A percentile compares a stretch with the other conserved stretches of the same genome.
These are phyloP conservation scores for Ciconia boyciana DNA, from an alignment of 2,113 vertebrate genomes.

Conservation along the genomic window DNA sequence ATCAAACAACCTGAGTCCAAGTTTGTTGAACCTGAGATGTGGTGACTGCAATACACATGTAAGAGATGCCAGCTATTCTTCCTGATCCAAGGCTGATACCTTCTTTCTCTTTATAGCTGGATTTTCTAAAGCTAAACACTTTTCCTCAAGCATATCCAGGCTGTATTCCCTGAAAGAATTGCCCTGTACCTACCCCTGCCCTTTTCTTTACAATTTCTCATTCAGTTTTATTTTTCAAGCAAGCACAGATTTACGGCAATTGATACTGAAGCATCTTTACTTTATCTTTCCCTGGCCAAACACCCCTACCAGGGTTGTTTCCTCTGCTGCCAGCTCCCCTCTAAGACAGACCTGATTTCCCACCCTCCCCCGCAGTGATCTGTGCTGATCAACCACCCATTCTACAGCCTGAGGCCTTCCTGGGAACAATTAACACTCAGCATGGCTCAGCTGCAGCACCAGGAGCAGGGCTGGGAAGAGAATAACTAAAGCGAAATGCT, in stretches of 20 bases:
- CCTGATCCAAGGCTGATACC: no score
- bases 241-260: neutral
- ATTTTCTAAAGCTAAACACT: neutral
- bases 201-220: neutral
- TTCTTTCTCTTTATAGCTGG: neutral
- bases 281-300: neutral
- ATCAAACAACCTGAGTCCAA: neutral
- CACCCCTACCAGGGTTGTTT: neutral
- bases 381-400: neutral
- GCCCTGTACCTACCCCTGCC: neutral
- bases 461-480: neutral
- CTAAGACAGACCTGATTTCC: neutral
- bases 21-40: slow-evolving; percentile 26
- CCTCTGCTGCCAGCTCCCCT: neutral
- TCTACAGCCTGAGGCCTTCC: neutral
- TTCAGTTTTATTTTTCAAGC: neutral
- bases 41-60: accelerated
- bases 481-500: neutral
- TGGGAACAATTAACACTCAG: neutral
- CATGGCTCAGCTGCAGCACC: neutral
- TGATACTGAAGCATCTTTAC: neutral
- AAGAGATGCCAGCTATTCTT: neutral
- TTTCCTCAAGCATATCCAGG: neutral
- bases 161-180: neutral
- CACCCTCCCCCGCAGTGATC: accelerated